Conservation (phyloP, 2,113 vertebrate species). For the Puntigrus tetrazona region DNA sequence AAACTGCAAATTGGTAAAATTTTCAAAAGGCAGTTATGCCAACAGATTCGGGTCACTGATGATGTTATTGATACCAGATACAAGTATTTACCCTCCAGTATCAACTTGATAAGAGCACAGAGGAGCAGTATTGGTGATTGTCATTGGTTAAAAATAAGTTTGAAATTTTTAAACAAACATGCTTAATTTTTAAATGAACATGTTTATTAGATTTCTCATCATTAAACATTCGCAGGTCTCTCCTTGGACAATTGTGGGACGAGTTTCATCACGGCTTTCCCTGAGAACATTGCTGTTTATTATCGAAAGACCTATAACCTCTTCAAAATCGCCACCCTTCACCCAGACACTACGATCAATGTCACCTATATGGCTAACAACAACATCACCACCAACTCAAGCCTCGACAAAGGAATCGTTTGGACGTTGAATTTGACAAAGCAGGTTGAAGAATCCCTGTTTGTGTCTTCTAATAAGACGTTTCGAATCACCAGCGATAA, state of each 20-base stretch:
- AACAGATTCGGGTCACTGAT: not conserved
- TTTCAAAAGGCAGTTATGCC: not conserved
- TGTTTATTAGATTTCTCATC: conserved; percentile 8
- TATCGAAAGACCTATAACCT: not conserved
- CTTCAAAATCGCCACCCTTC: conserved; percentile 56
- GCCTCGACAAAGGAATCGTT: not conserved
- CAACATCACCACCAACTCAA: accelerated
- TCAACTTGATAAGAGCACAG: not conserved
- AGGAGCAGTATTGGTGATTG: not conserved
- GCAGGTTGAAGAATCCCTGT: conserved; percentile 35
- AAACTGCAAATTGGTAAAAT: not conserved
- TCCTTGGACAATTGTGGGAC: conserved; percentile 37
- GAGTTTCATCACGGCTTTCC: conserved; percentile 64
- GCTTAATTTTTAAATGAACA: not conserved
- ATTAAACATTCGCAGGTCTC: conserved; percentile 16
- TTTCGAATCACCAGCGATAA: conserved; percentile 50
- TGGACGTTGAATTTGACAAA: not conserved
- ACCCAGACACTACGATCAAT: accelerated
- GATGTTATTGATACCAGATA: not conserved
- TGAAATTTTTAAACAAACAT: not conserved
- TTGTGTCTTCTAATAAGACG: accelerated
- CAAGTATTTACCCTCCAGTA: not conserved
- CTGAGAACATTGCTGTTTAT: conserved; percentile 74
- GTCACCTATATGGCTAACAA: not conserved
- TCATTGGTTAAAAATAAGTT: not conserved